Conservation (phyloP, 2,888 invertebrate genomes). For the Limnephilus lunatus region DNA sequence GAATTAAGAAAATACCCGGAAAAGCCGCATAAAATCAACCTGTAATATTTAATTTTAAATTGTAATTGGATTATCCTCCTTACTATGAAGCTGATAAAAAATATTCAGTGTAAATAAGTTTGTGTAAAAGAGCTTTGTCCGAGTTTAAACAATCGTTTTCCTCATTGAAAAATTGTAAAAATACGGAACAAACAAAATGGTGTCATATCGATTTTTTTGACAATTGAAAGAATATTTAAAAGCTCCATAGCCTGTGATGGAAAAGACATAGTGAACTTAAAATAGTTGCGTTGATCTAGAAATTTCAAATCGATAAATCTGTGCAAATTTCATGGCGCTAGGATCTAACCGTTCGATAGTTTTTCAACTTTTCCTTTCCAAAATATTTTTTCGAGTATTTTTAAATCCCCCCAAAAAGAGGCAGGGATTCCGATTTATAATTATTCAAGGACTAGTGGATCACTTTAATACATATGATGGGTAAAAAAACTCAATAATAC, state of each 20-base stretch:
- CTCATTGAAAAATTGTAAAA: not conserved
- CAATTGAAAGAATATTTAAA: not conserved
- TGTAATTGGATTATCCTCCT: not conserved
- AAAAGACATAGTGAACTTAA: not conserved
- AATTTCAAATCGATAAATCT: not conserved
- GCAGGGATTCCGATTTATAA: no score
- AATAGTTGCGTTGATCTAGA: not conserved
- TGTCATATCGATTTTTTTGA: not conserved
- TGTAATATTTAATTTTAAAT: not conserved
- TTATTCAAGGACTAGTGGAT: no score
- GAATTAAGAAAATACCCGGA: not conserved
- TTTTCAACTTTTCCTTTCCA: not conserved
- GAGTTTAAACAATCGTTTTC: not conserved
- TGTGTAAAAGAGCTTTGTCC: not conserved
- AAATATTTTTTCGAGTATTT: no score
- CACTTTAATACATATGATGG: not conserved
- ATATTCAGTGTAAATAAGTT: not conserved
- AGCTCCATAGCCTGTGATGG: not conserved
- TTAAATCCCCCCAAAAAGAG: no score
- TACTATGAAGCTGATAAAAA: not conserved
- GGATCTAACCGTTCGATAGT: not conserved
- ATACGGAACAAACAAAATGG: not conserved
- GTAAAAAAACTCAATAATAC: not conserved
- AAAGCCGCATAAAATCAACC: not conserved
- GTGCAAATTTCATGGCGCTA: not conserved